Conservation (phyloP, 2,113 vertebrate genomes). For the Grallaria varia region DNA sequence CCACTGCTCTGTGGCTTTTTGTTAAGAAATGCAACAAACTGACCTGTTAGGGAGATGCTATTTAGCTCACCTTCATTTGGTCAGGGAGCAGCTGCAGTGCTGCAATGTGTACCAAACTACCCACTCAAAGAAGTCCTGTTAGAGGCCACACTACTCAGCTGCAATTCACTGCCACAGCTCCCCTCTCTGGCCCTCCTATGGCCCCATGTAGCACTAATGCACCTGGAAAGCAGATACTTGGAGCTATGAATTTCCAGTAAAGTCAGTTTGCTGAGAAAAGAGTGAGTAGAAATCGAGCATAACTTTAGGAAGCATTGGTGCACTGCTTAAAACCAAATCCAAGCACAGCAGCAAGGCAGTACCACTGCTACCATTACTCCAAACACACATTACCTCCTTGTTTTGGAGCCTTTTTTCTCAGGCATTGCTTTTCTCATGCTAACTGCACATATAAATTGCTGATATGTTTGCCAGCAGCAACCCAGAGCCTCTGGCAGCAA, state of each 20-base stretch:
- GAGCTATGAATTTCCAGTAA: neutral
- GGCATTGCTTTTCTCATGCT: neutral
- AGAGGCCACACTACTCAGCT: neutral
- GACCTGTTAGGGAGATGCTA: neutral
- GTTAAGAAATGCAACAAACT: neutral
- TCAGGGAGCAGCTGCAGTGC: neutral
- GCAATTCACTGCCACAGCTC: neutral
- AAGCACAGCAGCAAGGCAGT: neutral
- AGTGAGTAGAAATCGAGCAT: neutral
- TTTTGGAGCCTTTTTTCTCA: neutral
- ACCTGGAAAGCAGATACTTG: neutral
- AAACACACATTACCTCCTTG: neutral
- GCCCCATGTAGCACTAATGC: neutral
- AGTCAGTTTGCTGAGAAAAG: neutral
- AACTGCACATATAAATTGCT: neutral
- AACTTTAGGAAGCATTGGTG: neutral
- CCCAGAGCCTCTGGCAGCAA: neutral
- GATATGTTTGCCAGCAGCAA: neutral
- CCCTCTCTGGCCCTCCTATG: neutral
- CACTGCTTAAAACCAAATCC: neutral
- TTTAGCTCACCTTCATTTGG: neutral
- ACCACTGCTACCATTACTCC: neutral
- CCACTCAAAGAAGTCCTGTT: neutral
- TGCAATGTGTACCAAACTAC: neutral
- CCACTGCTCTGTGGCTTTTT: neutral